Evolutionary conservation across 2,888 invertebrate genomes (phyloP).

Genomic region (Agonopterix arenella): DNA sequence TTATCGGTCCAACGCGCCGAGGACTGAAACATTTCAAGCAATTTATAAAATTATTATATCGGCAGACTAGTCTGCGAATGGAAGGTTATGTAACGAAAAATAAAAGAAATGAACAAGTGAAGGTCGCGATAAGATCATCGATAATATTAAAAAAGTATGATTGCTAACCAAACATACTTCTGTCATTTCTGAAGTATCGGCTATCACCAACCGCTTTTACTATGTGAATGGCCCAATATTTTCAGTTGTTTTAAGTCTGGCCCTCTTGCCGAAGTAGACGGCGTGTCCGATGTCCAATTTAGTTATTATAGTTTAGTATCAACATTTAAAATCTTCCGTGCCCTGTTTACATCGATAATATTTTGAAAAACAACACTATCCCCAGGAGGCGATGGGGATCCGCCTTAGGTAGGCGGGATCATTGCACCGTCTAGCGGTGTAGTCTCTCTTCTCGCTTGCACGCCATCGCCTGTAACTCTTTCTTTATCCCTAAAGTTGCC

Average conservation of each 20-base stretch:
- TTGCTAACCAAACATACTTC: not conserved
- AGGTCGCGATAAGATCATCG: not conserved
- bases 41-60: not conserved
- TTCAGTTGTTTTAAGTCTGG: no score
- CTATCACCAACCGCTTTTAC: no score
- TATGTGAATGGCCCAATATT: no score
- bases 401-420: slow-evolving; percentile 40
- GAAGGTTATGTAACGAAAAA: slow-evolving; percentile 3
- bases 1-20: slow-evolving; percentile 28
- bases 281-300: no score
- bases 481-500: slow-evolving; percentile 1
- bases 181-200: not conserved
- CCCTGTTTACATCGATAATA: not conserved
- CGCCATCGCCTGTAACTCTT: slow-evolving; percentile 13
- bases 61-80: slow-evolving; percentile 1
- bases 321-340: not conserved
- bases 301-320: not conserved
- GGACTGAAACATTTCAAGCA: slow-evolving; percentile 6
- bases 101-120: slow-evolving; percentile 1
- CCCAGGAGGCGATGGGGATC: slow-evolving; percentile 26
- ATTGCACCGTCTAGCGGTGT: slow-evolving; percentile 46
- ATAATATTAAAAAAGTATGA: not conserved
- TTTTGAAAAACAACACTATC: slow-evolving; percentile 17
- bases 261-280: no score
- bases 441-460: slow-evolving; percentile 32